Conservation (phyloP, 2,113 vertebrate species). For the Falcunculus frontatus region DNA sequence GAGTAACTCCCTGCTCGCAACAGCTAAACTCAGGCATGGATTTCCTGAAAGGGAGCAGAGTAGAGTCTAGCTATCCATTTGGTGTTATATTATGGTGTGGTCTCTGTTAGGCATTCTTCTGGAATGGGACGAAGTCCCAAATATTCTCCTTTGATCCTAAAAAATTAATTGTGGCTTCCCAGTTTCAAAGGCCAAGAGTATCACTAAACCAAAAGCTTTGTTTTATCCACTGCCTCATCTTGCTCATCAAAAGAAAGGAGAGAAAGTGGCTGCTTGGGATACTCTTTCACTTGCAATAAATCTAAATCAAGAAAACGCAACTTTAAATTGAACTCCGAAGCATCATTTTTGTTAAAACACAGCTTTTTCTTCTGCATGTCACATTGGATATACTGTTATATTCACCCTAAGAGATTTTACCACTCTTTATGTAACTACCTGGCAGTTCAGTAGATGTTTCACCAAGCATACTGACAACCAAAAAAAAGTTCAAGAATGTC, state of each 20-base stretch:
- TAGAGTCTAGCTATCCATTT: background rate
- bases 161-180: background rate
- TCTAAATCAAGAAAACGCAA: background rate
- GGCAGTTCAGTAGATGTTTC: background rate
- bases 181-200: background rate
- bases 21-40: background rate
- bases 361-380: background rate
- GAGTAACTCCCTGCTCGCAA: background rate
- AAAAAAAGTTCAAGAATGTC: background rate
- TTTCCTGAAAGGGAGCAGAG: background rate
- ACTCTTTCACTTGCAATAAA: constrained; percentile 38
- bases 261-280: background rate
- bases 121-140: background rate
- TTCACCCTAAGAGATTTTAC: background rate
- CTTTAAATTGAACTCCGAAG: background rate
- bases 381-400: background rate
- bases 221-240: background rate
- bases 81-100: background rate
- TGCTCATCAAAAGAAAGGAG: background rate
- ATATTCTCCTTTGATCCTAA: background rate
- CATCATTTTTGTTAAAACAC: background rate
- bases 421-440: constrained; percentile 9
- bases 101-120: background rate
- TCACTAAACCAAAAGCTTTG: background rate
- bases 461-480: background rate